Conservation (phyloP, 2,797 vertebrate species). For the Sebastes oblongus region DNA sequence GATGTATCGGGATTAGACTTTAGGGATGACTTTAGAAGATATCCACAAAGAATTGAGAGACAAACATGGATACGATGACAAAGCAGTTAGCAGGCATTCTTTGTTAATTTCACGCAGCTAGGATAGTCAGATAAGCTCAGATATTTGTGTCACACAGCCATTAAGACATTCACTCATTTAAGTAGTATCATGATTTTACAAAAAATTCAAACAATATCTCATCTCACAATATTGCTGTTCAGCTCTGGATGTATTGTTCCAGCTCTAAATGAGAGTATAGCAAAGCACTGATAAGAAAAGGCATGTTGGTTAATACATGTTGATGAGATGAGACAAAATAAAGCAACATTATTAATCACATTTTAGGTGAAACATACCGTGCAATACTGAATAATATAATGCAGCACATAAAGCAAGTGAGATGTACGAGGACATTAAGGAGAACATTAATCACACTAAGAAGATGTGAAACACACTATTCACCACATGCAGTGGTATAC, state of each 20-base stretch:
- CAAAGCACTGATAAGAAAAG: background rate
- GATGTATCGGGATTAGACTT: background rate
- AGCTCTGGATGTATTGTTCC: background rate
- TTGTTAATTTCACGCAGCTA: background rate
- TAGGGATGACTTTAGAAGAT: background rate
- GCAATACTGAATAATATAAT: background rate
- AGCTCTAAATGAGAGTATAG: background rate
- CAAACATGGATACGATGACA: background rate
- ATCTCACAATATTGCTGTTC: background rate
- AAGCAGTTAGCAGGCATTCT: background rate
- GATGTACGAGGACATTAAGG: background rate
- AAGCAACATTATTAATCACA: background rate
- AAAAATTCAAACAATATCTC: background rate
- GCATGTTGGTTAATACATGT: background rate
- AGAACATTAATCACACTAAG: background rate
- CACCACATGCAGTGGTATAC: background rate
- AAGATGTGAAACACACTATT: background rate
- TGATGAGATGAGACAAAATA: background rate
- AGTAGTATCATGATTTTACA: background rate
- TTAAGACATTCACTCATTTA: background rate
- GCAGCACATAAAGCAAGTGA: background rate
- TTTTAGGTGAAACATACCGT: background rate
- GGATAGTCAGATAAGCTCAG: background rate
- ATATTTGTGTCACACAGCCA: background rate
- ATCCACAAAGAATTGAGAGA: background rate